Conservation (phyloP, 1,140 invertebrate genomes). For the Drosophila rhopaloa region DNA sequence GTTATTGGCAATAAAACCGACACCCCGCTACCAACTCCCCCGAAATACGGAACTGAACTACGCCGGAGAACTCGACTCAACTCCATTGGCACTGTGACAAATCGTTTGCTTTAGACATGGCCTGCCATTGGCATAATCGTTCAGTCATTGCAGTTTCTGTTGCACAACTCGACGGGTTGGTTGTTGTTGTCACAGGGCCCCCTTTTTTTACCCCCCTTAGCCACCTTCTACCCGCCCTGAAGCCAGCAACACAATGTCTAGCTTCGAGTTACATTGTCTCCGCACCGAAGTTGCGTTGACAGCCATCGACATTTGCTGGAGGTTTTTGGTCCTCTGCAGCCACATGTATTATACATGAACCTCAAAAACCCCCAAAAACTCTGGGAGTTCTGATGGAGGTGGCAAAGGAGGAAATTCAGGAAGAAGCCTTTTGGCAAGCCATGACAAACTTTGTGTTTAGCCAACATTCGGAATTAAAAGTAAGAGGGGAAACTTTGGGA, state of each 20-base stretch:
- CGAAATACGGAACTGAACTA: constrained; percentile 25
- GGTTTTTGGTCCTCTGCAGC: constrained; percentile 50
- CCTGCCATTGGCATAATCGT: constrained; percentile 77
- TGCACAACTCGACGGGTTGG: constrained; percentile 40
- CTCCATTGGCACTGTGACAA: constrained; percentile 69
- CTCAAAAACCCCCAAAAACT: constrained; percentile 1
- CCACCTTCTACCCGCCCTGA: constrained; percentile 20
- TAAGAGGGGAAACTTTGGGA: constrained; percentile 5
- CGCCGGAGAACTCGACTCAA: constrained; percentile 16
- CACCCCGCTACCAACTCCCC: neutral
- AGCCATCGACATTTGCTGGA: constrained; percentile 57
- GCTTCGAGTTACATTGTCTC: constrained; percentile 78
- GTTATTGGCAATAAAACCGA: constrained; percentile 65
- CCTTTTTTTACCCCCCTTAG: neutral
- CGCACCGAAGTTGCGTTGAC: constrained; percentile 75
- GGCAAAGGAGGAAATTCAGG: neutral
- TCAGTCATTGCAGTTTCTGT: constrained; percentile 74
- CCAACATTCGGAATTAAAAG: constrained; percentile 68
- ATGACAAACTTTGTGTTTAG: constrained; percentile 74
- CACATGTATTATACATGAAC: constrained; percentile 70
- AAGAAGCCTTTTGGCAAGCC: constrained; percentile 47
- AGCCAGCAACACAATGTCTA: constrained; percentile 65
- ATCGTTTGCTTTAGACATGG: constrained; percentile 77
- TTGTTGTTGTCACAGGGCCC: neutral
- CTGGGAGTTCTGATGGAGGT: neutral